Evolutionary conservation across 2,888 invertebrate genomes (phyloP), one percentile per base, ranked within the genome.

Genomic region (Lycocerus yunnanus): DNA sequence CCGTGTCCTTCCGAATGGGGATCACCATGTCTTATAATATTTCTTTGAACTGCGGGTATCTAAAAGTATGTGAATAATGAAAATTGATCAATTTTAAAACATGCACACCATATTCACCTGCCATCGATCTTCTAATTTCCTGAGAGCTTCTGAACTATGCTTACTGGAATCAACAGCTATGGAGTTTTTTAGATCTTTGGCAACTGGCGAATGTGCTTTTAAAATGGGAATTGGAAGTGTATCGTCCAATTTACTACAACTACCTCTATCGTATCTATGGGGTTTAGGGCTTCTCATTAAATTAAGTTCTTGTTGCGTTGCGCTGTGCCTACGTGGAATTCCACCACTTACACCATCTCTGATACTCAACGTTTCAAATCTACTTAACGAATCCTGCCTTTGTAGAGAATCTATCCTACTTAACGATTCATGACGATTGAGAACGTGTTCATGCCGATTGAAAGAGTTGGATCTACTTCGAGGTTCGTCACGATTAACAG

Each of bases 1-100:
- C 88, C 88, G 13, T 84, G 84, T 70, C 90, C 90, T 65, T 89
- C 88, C 3, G 80, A 75, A 21, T 78, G 68, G 11, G 83, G 80
- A 80, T 85, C 84, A 66, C 82, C 80, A 75, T 88, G 87, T 80
- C 89, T 90, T 67, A 90, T 78, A 75, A 90, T 89, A 83, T 90
- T 90, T 84, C 90, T 91, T 83, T 92, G 92, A n/a, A 92, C 91
- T 0, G 88, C 91, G 0, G 92, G 92, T 73, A 92, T 89, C 88
- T 91, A 85, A 72, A 83, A 72, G 81, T 79, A 18, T 13, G n/a
- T 2, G 1, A 63, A 43, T n/a, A 18, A 18, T 18, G 14, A 61
- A 63, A 63, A n/a, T 18, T 18, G 4, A 27, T 13, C 4, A 27
- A 15, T n/a, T 11, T 3, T 8, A 63, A 18, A 11, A 18, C 2